Evolutionary conservation across 2,888 invertebrate genomes (phyloP), one percentile per base, ranked within the genome.

Genomic region (Drosophila hamatofila): DNA sequence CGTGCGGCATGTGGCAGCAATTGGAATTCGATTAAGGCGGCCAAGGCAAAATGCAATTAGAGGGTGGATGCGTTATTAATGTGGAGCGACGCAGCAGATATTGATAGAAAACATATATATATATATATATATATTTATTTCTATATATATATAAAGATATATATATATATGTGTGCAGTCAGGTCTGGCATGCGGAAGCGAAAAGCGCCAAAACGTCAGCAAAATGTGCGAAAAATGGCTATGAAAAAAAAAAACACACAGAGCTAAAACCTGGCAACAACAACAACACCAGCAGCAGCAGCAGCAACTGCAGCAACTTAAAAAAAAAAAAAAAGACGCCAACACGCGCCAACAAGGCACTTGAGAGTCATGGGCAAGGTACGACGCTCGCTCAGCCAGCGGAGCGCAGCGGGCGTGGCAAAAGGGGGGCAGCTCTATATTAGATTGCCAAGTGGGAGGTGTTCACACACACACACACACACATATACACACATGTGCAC

Each of bases 1-100:
- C 48, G 56, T 69, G 73, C 39, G 27, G 66, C 72, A 60, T 68
- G 76, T 27, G 59, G 60, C 60, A 54, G 77, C 74, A 78, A 78
- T 78, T 75, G 80, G 75, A 85, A 83, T 85, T 87, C 85, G 87
- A 86, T 86, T 83, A 86, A 85, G 79, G 82, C 78, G 61, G 55
- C 78, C 64, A 62, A 39, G 49, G 58, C 69, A 66, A 91, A 92
- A 89, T 86, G 91, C 92, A 92, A 92, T 92, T 92, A 92, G 92
- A 91, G 92, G 92, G 92, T 92, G 92, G 92, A 92, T 92, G 92
- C 92, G 91, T 92, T 92, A 92, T 91, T 92, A 91, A 91, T 92
- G 91, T 91, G 87, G 90, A 91, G 90, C 91, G 30, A 51, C 67
- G 76, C 76, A 25, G 35, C 66, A 60, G 66, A 72, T 65, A 54